Evolutionary conservation across 2,113 vertebrate genomes (phyloP).

Genomic region (Heterocephalus glaber): DNA sequence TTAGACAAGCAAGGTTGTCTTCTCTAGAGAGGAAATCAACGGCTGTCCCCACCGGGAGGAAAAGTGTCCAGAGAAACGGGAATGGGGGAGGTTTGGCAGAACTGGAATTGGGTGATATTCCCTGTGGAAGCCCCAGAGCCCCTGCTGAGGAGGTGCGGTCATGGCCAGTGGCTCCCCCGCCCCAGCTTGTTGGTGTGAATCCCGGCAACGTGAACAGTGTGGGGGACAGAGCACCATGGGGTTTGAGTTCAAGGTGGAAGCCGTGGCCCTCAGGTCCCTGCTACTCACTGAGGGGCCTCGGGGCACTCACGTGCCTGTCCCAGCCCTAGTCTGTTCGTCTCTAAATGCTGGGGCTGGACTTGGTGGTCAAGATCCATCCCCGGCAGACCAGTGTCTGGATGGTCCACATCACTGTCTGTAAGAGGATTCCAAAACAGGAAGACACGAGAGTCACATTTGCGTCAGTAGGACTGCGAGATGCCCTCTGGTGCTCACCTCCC

Average conservation of each 20-base stretch:
- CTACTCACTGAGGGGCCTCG: neutral
- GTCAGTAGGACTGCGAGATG: neutral
- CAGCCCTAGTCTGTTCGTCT: neutral
- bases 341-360: neutral
- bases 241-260: accelerated
- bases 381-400: too few relatives aligned
- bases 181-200: neutral
- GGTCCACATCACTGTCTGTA: neutral
- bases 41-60: neutral
- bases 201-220: neutral
- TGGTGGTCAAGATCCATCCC: neutral
- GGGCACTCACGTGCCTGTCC: neutral
- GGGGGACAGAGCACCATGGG: accelerated
- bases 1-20: constrained; percentile 46
- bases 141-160: neutral
- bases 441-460: neutral
- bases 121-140: neutral
- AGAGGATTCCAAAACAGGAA: neutral
- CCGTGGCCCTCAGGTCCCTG: neutral
- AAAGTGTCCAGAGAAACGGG: neutral
- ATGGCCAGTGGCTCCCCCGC: too few relatives aligned
- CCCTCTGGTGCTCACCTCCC: neutral
- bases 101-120: neutral
- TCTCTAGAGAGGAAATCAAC: constrained; percentile 11
- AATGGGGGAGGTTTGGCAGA: neutral